Evolutionary conservation across 2,888 invertebrate genomes (phyloP), one percentile per base, ranked within the genome.

Genomic region (Vannuccia rotundouncinata): DNA sequence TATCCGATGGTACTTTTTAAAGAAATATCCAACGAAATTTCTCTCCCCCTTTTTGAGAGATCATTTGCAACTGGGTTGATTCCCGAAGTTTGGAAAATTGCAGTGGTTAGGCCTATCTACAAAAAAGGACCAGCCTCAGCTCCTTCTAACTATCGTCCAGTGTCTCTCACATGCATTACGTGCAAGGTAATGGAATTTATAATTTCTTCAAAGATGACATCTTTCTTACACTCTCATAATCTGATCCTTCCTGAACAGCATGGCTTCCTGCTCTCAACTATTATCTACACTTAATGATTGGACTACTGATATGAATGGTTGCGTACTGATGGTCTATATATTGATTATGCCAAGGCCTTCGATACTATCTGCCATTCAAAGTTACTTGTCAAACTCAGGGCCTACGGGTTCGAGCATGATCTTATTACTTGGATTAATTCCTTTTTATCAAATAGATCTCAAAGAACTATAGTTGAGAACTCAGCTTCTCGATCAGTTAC

Each of bases 81-180:
- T 73, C 74, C 74, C 74, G 74, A 73, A 22, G 74, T 73, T 73
- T 73, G 74, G 74, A 73, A 22, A 73, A 73, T n/a, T 73, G 74
- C 74, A 2, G 27, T 73, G 22, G 74, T 73, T 13, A 27, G 22
- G 74, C 74, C 74, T 22, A 22, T 73, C 27, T 27, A 73, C 22
- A 73, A 73, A 27, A 73, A 73, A 22, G 74, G 74, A 73, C 5
- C 5, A 22, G 22, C 27, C 22, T 73, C 74, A 27, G 22, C 74
- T 73, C 74, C 74, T 22, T n/a, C 22, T n/a, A 73, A 73, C 74
- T 73, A 73, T 73, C 74, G 74, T 27, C 74, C 22, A 73, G 27
- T 73, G 22, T 73, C 74, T 27, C 27, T 73, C 22, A 73, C 74
- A 10, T 73, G 74, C 27, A 27, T 73, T 22, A 22, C 22, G 22